Base-by-base conservation (phyloP, 2,113 vertebrate species). In the Podocnemis expansa region DNA sequence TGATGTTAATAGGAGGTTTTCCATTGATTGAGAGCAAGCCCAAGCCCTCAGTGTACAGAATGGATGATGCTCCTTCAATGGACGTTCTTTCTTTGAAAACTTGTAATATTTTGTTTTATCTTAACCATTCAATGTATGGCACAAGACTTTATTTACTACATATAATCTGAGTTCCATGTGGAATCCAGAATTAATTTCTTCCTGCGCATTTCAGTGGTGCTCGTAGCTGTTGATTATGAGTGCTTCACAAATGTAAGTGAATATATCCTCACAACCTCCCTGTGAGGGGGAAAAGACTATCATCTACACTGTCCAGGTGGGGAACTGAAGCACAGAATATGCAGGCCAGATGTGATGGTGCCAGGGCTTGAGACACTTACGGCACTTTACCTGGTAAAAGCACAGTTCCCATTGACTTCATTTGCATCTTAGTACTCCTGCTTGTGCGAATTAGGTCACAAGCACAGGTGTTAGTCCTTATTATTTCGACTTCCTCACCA, bases 171-270 rank as follows among this genome's bases (percentile, higher is more conserved):
- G 91, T 91, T n/a, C 79, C 78, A 52, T n/a, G 47, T 89, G 87
- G 94, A 94, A 94, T 79, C 73, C 70, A 81, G 89, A 95, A 93
- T 95, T 96, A 93, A 96, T 97, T 97, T 94, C 87, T 89, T 95
- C 12, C 38, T 45, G 93, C 89, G 88, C 51, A 79, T 93, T 93
- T 93, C 89, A 0, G 0, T 92, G 85, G 78, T 85, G 85, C 83
- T 95, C 89, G 85, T 96, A 70, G 5, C 58, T 86, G 54, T 91
- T 78, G 51, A 88, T 58, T 93, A 87, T 31, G 75, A 92, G 83
- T 82, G 51, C 55, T 92, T 82, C 2, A 2, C 84, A 95, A 91
- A 96, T 94, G 86, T 93, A 95, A 96, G 96, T 91, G 51, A 88
- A 93, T 93, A 96, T 92, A 84, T 95, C 89, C 90, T 92, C 91